Evolutionary conservation across 2,113 vertebrate species (phyloP).

Genomic region (Amblyornis subalaris): DNA sequence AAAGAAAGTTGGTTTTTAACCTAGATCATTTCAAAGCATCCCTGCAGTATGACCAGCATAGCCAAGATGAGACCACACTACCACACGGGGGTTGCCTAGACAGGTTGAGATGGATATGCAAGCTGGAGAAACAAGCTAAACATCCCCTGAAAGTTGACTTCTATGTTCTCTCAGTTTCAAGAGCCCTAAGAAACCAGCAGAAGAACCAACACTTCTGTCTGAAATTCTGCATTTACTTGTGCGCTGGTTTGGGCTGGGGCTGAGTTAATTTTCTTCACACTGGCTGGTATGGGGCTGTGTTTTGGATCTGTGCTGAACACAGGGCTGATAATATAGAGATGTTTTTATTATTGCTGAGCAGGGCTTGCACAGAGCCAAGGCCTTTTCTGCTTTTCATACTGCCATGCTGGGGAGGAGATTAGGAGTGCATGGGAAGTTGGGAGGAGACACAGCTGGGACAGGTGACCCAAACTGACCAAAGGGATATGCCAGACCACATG

Average conservation of each 20-base stretch:
- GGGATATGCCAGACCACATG: background rate
- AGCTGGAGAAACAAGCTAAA: background rate
- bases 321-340: background rate
- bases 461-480: background rate
- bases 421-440: accelerated
- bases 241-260: background rate
- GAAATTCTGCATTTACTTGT: background rate
- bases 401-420: accelerated
- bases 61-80: background rate
- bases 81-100: background rate
- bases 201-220: background rate
- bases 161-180: background rate
- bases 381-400: background rate
- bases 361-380: background rate
- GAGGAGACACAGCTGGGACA: background rate
- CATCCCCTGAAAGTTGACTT: background rate
- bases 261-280: background rate
- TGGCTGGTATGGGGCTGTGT: background rate
- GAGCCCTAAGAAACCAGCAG: background rate
- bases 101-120: background rate
- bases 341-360: background rate
- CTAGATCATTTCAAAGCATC: background rate
- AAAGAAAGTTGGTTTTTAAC: background rate
- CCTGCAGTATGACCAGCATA: background rate
- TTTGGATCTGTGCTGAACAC: background rate